These are phyloP conservation scores for Pteronotus mesoamericanus DNA, from an alignment of 2,797 vertebrate species.

Conservation along the genomic window DNA sequence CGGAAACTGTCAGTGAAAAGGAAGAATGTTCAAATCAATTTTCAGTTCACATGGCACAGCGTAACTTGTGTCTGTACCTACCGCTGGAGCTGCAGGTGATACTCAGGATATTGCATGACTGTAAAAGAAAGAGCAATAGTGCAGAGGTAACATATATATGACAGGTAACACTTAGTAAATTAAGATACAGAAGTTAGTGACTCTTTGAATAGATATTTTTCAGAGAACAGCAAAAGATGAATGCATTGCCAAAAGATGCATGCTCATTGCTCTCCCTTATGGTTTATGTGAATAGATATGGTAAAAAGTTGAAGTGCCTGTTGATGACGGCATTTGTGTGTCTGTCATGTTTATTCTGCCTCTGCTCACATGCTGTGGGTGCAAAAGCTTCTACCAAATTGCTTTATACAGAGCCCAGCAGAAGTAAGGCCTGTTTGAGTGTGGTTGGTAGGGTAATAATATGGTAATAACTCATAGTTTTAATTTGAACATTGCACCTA, in stretches of 20 bases:
- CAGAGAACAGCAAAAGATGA: neutral
- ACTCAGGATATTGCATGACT: too few species aligned
- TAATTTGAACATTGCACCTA: too few species aligned
- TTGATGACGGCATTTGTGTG: neutral
- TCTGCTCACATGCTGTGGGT: neutral
- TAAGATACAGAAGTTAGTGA: neutral
- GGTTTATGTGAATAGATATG: neutral
- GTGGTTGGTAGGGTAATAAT: too few species aligned
- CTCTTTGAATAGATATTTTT: neutral
- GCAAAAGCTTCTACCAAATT: neutral
- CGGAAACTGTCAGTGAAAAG: neutral
- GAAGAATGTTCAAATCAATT: neutral
- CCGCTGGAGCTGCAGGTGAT: neutral
- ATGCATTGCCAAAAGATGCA: neutral
- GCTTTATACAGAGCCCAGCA: neutral
- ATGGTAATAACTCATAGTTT: too few species aligned
- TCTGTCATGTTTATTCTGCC: neutral
- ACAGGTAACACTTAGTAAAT: neutral
- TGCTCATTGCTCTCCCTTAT: neutral
- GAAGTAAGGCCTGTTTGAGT: too few species aligned
- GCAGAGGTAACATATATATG: accelerated
- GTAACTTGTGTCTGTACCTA: neutral
- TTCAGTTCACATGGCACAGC: accelerated
- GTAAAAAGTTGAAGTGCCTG: neutral
- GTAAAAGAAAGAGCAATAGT: neutral